Conservation (phyloP, 2,113 vertebrate species). For the Polyodon spathula region DNA sequence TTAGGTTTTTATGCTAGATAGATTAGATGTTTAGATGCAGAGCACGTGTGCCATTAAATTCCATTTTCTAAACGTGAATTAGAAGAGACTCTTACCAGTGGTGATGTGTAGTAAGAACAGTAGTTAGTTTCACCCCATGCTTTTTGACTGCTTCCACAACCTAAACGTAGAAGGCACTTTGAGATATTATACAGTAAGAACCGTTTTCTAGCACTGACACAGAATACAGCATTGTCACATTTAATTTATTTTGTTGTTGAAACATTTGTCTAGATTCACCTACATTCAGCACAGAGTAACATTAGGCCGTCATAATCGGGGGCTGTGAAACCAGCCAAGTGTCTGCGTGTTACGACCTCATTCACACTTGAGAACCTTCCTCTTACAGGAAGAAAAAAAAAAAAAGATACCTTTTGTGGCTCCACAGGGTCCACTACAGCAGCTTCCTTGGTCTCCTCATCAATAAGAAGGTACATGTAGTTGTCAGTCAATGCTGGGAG, state of each 20-base stretch:
- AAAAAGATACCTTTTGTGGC: conserved; percentile 76
- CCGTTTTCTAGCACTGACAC: too few species aligned
- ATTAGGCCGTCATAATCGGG: too few species aligned
- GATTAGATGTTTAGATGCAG: background rate
- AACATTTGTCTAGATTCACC: background rate
- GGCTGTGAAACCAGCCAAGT: too few species aligned
- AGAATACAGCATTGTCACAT: too few species aligned
- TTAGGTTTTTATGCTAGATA: too few species aligned
- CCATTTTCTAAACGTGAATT: background rate
- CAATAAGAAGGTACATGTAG: conserved; percentile 96
- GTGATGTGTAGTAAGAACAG: conserved; percentile 89
- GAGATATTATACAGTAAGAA: background rate
- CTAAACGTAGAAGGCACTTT: conserved; percentile 40
- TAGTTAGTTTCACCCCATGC: conserved; percentile 78
- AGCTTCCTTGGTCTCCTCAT: conserved; percentile 75
- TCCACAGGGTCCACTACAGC: conserved; percentile 89
- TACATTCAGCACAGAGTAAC: background rate
- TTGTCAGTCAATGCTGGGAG: conserved; percentile 90
- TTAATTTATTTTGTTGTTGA: too few species aligned
- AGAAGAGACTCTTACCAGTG: conserved; percentile 68
- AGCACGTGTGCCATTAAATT: background rate
- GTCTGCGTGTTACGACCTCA: too few species aligned
- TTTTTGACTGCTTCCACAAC: conserved; percentile 80
- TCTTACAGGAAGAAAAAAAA: background rate
- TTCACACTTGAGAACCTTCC: background rate